A percentile compares a stretch with the other conserved stretches of the same genome.
phyloP scores from a whole-genome alignment of 2,888 invertebrate genomes.

The Diplazon laetatorius region DNA sequence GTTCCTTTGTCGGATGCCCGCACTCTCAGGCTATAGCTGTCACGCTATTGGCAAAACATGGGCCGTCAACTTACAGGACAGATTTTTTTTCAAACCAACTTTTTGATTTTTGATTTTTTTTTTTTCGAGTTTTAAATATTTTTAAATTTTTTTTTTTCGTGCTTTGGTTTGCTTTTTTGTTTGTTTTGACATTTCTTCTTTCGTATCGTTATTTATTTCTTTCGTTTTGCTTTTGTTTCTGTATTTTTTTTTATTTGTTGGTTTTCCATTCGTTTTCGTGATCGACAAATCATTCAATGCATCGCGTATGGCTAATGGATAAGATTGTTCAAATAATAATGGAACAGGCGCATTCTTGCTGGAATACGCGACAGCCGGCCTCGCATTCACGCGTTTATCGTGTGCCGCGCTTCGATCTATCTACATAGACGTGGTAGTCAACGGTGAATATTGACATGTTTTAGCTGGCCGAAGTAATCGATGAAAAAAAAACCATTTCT shows the following conservation, averaged over 20 bases:
- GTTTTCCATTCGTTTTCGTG: constrained; percentile 61
- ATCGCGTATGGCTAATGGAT: constrained; percentile 52
- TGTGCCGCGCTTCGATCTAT: constrained; percentile 25
- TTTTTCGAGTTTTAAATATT: constrained; percentile 50
- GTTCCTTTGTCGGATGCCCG: constrained; percentile 97
- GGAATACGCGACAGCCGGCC: constrained; percentile 23
- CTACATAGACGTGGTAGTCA: constrained; percentile 24
- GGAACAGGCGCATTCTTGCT: constrained; percentile 46
- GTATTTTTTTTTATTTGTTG: constrained; percentile 38
- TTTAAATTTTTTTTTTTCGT: constrained; percentile 59
- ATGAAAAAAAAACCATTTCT: too few relatives aligned
- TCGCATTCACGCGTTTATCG: constrained; percentile 38
- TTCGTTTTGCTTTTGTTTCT: too few relatives aligned
- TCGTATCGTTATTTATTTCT: constrained; percentile 45
- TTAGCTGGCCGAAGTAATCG: too few relatives aligned
- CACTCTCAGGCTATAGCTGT: constrained; percentile 97
- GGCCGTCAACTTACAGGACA: constrained; percentile 85
- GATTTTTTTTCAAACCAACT: constrained; percentile 72
- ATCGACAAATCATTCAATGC: constrained; percentile 51
- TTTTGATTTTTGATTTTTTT: constrained; percentile 68
- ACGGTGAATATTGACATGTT: constrained; percentile 3
- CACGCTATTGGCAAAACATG: constrained; percentile 93
- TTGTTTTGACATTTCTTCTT: constrained; percentile 70
- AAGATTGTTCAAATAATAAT: constrained; percentile 43
- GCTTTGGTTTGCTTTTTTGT: constrained; percentile 49